Conservation (phyloP, 2,888 invertebrate genomes). For the Gandaritis pyraliata region DNA sequence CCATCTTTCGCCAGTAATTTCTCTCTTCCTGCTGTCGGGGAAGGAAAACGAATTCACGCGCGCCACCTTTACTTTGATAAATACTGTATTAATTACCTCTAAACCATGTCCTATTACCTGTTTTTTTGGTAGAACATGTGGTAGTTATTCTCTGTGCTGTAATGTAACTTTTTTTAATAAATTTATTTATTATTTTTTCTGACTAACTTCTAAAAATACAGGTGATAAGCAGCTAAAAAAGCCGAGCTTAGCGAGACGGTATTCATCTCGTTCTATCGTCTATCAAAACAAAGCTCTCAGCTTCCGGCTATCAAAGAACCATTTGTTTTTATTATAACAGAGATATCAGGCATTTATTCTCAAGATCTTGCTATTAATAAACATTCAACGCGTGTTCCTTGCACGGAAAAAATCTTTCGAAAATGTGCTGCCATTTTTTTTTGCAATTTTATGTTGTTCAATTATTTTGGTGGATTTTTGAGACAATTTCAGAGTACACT, state of each 20-base stretch:
- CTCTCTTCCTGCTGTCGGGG: slow-evolving; percentile 64
- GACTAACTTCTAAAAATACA: too few species aligned
- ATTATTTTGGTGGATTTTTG: too few species aligned
- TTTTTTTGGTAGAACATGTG: slow-evolving; percentile 33
- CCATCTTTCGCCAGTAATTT: slow-evolving; percentile 59
- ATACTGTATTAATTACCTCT: slow-evolving; percentile 56
- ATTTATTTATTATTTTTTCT: too few species aligned
- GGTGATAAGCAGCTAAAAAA: too few species aligned
- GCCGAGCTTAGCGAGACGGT: background rate
- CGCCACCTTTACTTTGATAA: slow-evolving; percentile 57
- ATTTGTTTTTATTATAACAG: slow-evolving; percentile 28
- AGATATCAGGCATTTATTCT: slow-evolving; percentile 12
- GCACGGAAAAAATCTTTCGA: background rate
- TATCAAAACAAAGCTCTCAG: slow-evolving; percentile 16
- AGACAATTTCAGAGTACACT: too few species aligned
- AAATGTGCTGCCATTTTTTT: too few species aligned
- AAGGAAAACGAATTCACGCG: slow-evolving; percentile 58
- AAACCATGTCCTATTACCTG: slow-evolving; percentile 44
- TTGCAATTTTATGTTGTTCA: too few species aligned
- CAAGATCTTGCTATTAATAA: slow-evolving; percentile 20
- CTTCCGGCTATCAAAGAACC: slow-evolving; percentile 17
- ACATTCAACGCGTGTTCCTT: slow-evolving; percentile 1
- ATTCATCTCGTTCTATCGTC: slow-evolving; percentile 17
- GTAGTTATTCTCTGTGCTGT: slow-evolving; percentile 29
- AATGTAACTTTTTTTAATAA: too few species aligned